Evolutionary conservation across 2,113 vertebrate species (phyloP), one percentile per base, ranked within the genome.

Genomic region (Pogona vitticeps): DNA sequence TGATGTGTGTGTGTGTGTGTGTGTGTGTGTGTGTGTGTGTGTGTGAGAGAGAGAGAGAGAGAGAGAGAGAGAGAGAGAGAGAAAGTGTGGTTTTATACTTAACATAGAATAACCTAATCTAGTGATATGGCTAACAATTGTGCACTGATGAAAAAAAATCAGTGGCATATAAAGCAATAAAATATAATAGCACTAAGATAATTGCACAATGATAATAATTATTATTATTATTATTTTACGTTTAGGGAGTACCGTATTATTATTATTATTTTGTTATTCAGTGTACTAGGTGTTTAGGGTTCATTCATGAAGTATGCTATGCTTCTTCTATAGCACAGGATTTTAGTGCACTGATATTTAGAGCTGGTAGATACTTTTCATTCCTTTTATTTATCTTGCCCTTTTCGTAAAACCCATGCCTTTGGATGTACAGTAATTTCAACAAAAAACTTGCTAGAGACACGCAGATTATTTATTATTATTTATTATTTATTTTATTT

Each of bases 101-200:
- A 28, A 10, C 20, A 77, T 17, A 68, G 36, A 6, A 52, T 42
- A 77, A 18, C 21, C 46, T 52, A 52, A 52, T 52, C 46, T 52
- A 52, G 46, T 52, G 46, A 36, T n/a, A n/a, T 56, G 36, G 2
- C 15, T 68, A 61, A 31, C 56, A 31, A 42, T 56, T 82, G 65
- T 56, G 2, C 18, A 71, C 8, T 71, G 33, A 70, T 33, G 80
- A 70, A 82, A 33, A 78, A 36, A 14, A 38, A 26, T 59, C 20
- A 9, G 13, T 13, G 17, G 18, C 18, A 42, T 68, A 52, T n/a
- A 42, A 33, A 21, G 36, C 33, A 68, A 76, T n/a, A 8, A 0
- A 89, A 85, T 72, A 26, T 75, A 71, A 26, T 86, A 86, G 61
- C 61, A 63, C 18, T 63, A 23, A 23, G 26, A 65, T 65, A 65